phyloP scores from a whole-genome alignment of 1,140 invertebrate genomes.

The Aphis craccivora region DNA sequence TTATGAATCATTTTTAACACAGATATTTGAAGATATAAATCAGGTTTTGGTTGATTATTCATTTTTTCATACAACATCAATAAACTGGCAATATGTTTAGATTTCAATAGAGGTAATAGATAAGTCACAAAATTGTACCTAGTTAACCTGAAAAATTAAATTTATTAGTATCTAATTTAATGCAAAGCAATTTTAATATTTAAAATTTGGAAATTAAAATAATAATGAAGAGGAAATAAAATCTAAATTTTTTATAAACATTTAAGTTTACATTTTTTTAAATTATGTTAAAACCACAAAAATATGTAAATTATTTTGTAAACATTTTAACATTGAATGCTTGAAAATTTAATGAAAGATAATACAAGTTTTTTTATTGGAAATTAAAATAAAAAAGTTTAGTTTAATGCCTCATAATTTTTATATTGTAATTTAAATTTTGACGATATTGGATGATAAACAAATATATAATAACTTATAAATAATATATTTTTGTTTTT shows the following conservation, averaged over 20 bases:
- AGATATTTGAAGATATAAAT: conserved; percentile 53
- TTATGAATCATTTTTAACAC: conserved; percentile 39
- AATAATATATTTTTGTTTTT: no score
- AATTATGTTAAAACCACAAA: no score
- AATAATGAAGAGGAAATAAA: not conserved
- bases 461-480: no score
- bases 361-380: not conserved
- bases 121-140: conserved; percentile 62
- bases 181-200: not conserved
- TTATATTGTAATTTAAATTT: no score
- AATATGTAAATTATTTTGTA: not conserved
- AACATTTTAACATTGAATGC: not conserved
- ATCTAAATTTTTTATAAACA: not conserved
- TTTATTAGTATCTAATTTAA: not conserved
- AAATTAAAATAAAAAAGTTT: not conserved
- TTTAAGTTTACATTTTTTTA: not conserved
- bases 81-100: conserved; percentile 58
- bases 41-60: not conserved
- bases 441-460: no score
- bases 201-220: not conserved
- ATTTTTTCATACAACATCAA: conserved; percentile 54
- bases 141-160: conserved; percentile 59
- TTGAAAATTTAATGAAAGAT: not conserved
- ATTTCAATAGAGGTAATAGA: conserved; percentile 60
- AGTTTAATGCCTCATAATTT: not conserved